Evolutionary conservation across 2,113 vertebrate species (phyloP).

Genomic region (chimpanzee (Pan troglodytes)): DNA sequence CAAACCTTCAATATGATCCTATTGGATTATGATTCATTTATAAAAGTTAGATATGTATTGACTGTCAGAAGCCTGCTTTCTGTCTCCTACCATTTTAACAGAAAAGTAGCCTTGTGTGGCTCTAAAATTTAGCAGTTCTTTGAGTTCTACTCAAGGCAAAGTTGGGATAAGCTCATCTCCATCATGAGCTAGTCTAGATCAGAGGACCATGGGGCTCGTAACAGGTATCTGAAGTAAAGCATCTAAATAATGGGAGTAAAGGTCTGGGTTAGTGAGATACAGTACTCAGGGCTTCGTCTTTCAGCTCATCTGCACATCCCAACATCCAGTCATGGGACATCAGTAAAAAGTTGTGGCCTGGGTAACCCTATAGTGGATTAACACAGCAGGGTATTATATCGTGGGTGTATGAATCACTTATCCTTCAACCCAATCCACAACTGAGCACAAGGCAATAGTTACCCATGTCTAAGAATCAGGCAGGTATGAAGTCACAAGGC

Average conservation of each 20-base stretch:
- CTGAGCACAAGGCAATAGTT: background rate
- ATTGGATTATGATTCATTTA: background rate
- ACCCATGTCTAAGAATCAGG: background rate
- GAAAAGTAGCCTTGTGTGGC: background rate
- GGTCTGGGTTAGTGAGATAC: background rate
- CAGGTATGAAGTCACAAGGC: background rate
- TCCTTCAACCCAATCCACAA: background rate
- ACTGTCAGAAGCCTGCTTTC: background rate
- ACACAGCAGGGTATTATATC: background rate
- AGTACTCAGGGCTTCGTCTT: background rate
- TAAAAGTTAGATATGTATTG: background rate
- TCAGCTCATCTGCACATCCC: background rate
- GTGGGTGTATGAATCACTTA: background rate
- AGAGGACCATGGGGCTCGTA: background rate
- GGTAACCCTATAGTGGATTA: too few relatives aligned
- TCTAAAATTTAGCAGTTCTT: background rate
- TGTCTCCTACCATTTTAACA: background rate
- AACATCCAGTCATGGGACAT: background rate
- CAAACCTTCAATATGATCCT: too few relatives aligned
- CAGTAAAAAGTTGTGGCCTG: rapidly evolving
- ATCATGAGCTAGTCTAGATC: background rate
- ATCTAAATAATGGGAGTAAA: background rate
- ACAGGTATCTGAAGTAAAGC: background rate
- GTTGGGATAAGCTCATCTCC: background rate
- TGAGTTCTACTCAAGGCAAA: background rate